Conservation (phyloP, 2,888 invertebrate species). For the Tineola bisselliella region DNA sequence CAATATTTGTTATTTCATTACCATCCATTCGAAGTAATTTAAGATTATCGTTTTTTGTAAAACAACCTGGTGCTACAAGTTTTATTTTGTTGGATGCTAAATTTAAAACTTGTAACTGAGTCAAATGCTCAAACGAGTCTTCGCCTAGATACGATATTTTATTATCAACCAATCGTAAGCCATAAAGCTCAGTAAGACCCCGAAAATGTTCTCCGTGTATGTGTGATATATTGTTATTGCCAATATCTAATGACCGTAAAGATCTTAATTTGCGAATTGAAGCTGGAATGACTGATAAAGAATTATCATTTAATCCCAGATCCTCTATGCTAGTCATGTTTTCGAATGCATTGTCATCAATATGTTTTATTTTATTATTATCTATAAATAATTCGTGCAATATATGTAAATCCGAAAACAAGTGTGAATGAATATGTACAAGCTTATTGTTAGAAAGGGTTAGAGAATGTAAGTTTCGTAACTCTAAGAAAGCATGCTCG, state of each 20-base stretch:
- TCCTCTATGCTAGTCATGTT: slow-evolving; percentile 82
- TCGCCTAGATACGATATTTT: slow-evolving; percentile 77
- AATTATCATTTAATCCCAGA: slow-evolving; percentile 77
- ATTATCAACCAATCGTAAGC: slow-evolving; percentile 83
- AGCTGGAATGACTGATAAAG: slow-evolving; percentile 71
- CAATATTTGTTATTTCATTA: slow-evolving; percentile 77
- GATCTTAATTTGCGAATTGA: slow-evolving; percentile 75
- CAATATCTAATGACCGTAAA: slow-evolving; percentile 80
- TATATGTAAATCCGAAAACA: slow-evolving; percentile 77
- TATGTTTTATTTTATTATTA: slow-evolving; percentile 74
- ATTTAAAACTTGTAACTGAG: slow-evolving; percentile 81
- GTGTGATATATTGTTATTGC: slow-evolving; percentile 79
- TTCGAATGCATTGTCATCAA: slow-evolving; percentile 76
- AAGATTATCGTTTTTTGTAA: slow-evolving; percentile 75
- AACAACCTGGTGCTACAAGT: slow-evolving; percentile 77
- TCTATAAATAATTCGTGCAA: slow-evolving; percentile 78
- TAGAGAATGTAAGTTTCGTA: slow-evolving; percentile 80
- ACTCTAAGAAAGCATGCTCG: slow-evolving; percentile 77
- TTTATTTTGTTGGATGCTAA: slow-evolving; percentile 81
- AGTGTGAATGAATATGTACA: slow-evolving; percentile 71
- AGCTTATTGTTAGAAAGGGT: slow-evolving; percentile 78
- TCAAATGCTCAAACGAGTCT: slow-evolving; percentile 77
- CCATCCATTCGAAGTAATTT: slow-evolving; percentile 80
- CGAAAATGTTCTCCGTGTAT: slow-evolving; percentile 78
- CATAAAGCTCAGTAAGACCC: slow-evolving; percentile 77